Evolutionary conservation across 2,113 vertebrate genomes (phyloP).

Genomic region (Anarrhichthys ocellatus): DNA sequence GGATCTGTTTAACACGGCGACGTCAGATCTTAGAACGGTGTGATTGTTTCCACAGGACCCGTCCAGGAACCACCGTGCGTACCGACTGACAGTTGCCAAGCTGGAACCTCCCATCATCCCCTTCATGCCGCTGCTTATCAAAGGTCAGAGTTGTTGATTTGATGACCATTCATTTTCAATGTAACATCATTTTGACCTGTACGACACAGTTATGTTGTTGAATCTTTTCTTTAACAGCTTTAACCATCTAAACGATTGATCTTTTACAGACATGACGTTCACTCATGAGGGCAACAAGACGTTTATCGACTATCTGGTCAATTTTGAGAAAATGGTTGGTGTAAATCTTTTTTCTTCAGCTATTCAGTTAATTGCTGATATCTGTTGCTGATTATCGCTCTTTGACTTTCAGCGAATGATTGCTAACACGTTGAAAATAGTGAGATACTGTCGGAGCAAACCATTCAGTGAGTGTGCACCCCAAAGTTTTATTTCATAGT

Average conservation of each 20-base stretch:
- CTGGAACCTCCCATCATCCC: conserved; percentile 96
- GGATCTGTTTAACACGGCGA: conserved; percentile 44
- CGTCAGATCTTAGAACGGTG: conserved; percentile 56
- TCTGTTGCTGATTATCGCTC: conserved; percentile 34
- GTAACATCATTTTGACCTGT: neutral
- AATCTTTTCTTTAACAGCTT: conserved; percentile 17
- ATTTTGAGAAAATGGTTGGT: conserved; percentile 97
- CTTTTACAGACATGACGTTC: conserved; percentile 95
- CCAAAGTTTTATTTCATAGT: neutral
- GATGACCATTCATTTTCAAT: conserved; percentile 17
- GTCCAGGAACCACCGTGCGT: conserved; percentile 96
- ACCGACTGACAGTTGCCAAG: conserved; percentile 94
- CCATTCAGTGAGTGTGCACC: conserved; percentile 91
- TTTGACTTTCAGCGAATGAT: conserved; percentile 93
- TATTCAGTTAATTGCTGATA: neutral
- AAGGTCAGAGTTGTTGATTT: conserved; percentile 86
- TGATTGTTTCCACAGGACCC: conserved; percentile 88
- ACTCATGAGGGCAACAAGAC: conserved; percentile 99
- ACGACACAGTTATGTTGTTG: neutral
- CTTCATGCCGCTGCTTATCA: conserved; percentile 98
- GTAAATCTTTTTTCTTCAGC: neutral
- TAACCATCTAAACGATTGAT: conserved; percentile 5
- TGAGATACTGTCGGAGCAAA: conserved; percentile 93
- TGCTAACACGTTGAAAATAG: conserved; percentile 92
- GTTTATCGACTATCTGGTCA: conserved; percentile 94